Conservation (phyloP, 2,113 vertebrate genomes). For the Proterorhinus semilunaris region DNA sequence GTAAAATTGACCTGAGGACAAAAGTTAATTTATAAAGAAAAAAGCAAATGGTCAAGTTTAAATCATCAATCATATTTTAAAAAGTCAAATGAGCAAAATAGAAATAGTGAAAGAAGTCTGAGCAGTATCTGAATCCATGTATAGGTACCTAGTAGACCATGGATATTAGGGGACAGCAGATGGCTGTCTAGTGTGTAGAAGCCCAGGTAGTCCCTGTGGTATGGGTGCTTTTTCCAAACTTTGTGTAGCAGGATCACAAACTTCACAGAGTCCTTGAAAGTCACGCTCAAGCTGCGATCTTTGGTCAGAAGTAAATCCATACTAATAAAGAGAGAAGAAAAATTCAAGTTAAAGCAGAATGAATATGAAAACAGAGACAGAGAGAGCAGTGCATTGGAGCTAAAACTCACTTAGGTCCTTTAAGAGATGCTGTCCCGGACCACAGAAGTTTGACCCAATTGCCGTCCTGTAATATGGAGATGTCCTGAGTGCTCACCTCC, state of each 20-base stretch:
- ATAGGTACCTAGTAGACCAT: conserved; percentile 89
- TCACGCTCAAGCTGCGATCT: conserved; percentile 79
- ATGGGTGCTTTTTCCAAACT: conserved; percentile 86
- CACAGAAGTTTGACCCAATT: conserved; percentile 76
- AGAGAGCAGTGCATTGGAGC: not conserved
- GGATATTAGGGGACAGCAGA: conserved; percentile 81
- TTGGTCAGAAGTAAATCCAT: conserved; percentile 81
- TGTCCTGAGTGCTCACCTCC: conserved; percentile 81
- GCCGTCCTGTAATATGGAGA: conserved; percentile 76
- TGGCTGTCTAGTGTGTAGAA: conserved; percentile 88
- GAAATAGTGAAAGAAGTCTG: too few species aligned
- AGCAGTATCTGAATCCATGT: too few species aligned
- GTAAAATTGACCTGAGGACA: conserved; percentile 89
- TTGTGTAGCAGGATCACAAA: conserved; percentile 91
- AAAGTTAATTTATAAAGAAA: not conserved
- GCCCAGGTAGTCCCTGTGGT: conserved; percentile 87
- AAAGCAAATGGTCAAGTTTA: not conserved
- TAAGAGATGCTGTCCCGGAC: conserved; percentile 77
- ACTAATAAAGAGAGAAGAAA: conserved; percentile 62
- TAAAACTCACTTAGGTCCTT: conserved; percentile 76
- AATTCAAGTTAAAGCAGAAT: not conserved
- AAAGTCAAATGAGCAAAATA: too few species aligned
- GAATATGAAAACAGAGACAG: not conserved
- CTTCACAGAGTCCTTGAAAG: conserved; percentile 80
- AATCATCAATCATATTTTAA: not conserved